Percentiles rank a stretch among this genome's conserved stretches.
Conservation (phyloP, 2,113 vertebrate genomes). For the Phylloscopus trochilus region DNA sequence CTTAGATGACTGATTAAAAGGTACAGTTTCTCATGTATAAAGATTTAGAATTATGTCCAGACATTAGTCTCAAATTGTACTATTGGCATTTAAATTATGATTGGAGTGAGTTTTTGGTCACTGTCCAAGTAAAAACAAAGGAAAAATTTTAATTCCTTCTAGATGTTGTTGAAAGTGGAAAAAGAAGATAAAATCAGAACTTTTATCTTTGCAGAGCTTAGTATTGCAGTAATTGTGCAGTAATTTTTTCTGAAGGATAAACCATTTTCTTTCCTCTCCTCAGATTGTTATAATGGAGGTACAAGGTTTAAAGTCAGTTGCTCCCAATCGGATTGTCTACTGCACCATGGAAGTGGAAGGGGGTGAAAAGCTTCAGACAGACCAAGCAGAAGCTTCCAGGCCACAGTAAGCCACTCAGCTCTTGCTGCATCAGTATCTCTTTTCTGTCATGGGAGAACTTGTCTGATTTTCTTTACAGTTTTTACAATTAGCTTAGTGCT, state of each 20-base stretch:
- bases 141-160: background rate
- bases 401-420: slow-evolving; percentile 85
- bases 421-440: background rate
- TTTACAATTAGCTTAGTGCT: background rate
- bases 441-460: background rate
- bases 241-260: background rate
- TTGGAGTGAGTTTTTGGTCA: background rate
- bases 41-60: background rate
- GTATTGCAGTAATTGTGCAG: background rate
- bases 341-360: slow-evolving; percentile 99
- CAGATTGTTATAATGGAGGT: slow-evolving; percentile 97
- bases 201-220: rapidly evolving
- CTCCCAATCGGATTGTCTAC: slow-evolving; percentile 94
- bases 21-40: background rate
- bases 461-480: background rate
- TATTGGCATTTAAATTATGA: background rate
- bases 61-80: background rate
- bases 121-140: background rate
- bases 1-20: background rate
- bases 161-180: background rate
- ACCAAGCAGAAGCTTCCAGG: slow-evolving; percentile 95
- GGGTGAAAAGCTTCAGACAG: slow-evolving; percentile 95
- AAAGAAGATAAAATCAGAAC: background rate
- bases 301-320: slow-evolving; percentile 90
- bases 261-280: slow-evolving; percentile 25